Conservation (phyloP, 2,113 vertebrate species). For the Dromiciops gliroides region DNA sequence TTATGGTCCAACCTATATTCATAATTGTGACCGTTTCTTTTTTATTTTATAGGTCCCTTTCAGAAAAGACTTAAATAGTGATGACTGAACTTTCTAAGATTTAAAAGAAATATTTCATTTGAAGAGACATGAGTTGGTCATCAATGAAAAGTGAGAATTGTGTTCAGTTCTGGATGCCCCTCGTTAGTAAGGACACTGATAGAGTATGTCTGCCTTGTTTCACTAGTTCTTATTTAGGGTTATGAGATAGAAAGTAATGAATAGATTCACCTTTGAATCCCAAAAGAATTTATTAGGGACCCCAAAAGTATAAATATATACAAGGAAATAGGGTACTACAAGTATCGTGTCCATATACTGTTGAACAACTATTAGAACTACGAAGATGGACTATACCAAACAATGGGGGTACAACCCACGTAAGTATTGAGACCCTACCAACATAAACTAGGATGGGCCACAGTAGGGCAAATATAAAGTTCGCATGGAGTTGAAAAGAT, state of each 20-base stretch:
- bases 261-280: background rate
- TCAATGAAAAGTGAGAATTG: background rate
- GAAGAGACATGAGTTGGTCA: background rate
- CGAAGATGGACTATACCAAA: background rate
- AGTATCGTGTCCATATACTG: background rate
- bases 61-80: conserved; percentile 17
- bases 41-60: conserved; percentile 49
- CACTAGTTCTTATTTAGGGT: background rate
- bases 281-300: background rate
- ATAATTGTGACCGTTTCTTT: background rate
- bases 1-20: conserved; percentile 15
- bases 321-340: background rate
- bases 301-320: background rate
- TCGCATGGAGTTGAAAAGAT: background rate
- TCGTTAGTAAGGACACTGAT: background rate
- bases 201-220: background rate
- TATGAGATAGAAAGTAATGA: background rate
- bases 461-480: background rate
- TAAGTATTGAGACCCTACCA: background rate
- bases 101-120: background rate
- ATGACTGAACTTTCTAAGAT: background rate
- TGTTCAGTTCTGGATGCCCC: background rate
- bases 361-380: background rate
- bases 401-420: background rate
- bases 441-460: background rate